These are phyloP conservation scores for Musca vetustissima DNA, from an alignment of 1,140 invertebrate genomes.

Conservation along the genomic window DNA sequence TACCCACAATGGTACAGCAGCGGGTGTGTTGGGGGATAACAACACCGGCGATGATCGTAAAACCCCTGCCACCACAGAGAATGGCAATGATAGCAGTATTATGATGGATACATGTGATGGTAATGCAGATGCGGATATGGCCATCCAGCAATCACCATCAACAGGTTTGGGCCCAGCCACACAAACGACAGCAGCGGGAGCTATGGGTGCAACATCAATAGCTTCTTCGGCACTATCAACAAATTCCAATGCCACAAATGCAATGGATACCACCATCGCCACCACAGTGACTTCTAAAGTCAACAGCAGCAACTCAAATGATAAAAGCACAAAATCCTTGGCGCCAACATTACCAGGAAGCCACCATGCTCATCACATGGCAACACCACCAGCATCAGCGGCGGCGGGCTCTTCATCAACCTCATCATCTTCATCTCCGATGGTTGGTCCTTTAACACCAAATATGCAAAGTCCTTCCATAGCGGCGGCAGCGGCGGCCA, in stretches of 20 bases:
- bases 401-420: neutral
- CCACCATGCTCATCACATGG: no score
- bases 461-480: no score
- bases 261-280: neutral
- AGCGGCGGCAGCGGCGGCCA: neutral
- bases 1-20: neutral
- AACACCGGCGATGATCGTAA: no score
- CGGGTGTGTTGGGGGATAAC: neutral
- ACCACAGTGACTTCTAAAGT: neutral
- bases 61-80: neutral
- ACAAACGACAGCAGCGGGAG: neutral
- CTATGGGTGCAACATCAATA: neutral
- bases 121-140: constrained; percentile 2
- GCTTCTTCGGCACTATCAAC: neutral
- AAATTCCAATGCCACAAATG: neutral
- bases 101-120: constrained; percentile 9
- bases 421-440: neutral
- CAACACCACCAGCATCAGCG: neutral
- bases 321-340: constrained; percentile 17
- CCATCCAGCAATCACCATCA: neutral
- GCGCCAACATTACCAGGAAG: no score
- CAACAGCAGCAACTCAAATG: neutral
- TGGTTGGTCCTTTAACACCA: no score
- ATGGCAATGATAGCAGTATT: constrained; percentile 24
- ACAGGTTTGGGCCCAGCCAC: neutral